Evolutionary conservation across 2,888 invertebrate species (phyloP).

Genomic region (Itoplectis maculator): DNA sequence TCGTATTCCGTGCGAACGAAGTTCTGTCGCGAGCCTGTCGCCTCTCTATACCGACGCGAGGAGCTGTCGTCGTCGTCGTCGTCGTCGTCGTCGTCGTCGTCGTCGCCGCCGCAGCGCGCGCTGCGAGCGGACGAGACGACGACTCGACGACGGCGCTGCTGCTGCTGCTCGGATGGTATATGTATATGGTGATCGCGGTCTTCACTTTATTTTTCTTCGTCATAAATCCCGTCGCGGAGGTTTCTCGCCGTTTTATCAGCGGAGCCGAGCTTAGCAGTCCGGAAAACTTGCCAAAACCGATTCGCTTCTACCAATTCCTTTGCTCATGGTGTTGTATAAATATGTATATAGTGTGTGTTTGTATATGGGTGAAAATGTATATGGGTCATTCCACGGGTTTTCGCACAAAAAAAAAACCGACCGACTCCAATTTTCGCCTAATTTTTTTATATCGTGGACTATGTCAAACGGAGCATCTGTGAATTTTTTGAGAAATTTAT

Average conservation of each 20-base stretch:
- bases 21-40: slow-evolving; percentile 25
- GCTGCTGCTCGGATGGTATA: neutral
- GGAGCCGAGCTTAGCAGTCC: neutral
- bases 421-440: too few relatives aligned
- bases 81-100: too few relatives aligned
- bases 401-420: too few relatives aligned
- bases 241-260: slow-evolving; percentile 26
- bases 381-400: neutral
- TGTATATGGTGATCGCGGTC: slow-evolving; percentile 10
- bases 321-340: neutral
- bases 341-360: too few relatives aligned
- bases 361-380: too few relatives aligned
- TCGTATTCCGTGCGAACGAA: slow-evolving; percentile 61
- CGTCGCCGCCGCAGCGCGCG: too few relatives aligned
- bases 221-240: slow-evolving; percentile 30
- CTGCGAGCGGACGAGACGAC: slow-evolving; percentile 1
- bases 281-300: slow-evolving; percentile 22
- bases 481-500: too few relatives aligned
- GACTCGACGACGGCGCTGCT: too few relatives aligned
- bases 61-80: too few relatives aligned
- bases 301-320: slow-evolving; percentile 7
- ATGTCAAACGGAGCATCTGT: too few relatives aligned
- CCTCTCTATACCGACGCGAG: slow-evolving; percentile 15
- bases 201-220: slow-evolving; percentile 52
- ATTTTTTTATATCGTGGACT: too few relatives aligned